Base-by-base conservation (phyloP, 2,888 invertebrate genomes). In the Yponomeuta evonymella region DNA sequence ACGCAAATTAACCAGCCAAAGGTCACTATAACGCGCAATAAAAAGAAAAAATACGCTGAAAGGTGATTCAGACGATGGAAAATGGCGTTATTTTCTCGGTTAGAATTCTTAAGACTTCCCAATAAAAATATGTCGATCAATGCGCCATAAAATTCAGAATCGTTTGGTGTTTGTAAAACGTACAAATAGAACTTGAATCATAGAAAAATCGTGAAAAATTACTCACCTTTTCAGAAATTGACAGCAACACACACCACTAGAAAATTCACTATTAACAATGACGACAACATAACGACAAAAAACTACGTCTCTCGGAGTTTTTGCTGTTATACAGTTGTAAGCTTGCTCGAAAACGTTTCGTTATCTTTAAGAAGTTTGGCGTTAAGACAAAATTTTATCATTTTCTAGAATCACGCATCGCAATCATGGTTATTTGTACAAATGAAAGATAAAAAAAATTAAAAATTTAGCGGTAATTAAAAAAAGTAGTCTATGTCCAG, bases 141-240 rank as follows among this genome's bases (percentile, higher is more conserved):
- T 81, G 81, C 79, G 82, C 81, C 83, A 82, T 81, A 76, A 79
- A 72, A 70, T 15, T 2, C 51, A 15, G 51, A 58, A 72, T 73
- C 74, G 74, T 76, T 76, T 63, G 62, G 63, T 29, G 69, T 43
- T 43, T 23, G 43, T 15, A 48, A 33, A 43, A 48, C 69, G 70
- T 65, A 70, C 73, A 75, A 72, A 70, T 68, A 67, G 66, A 71
- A 36, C 62, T 67, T 67, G 73, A 76, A 76, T 71, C 36, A 71
- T 72, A 29, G 29, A 30, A 73, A 75, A 76, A 81, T 81, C 75
- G 75, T 71, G 72, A 75, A 78, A 85, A 83, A 81, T 82, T 75
- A 81, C 91, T 90, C 72, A 91, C 91, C 87, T 90, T 90, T 88
- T 85, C 86, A 83, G 82, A 81, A 83, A 86, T 83, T 90, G 88